Conservation (phyloP, 2,113 vertebrate species). For the Xiphorhynchus elegans region DNA sequence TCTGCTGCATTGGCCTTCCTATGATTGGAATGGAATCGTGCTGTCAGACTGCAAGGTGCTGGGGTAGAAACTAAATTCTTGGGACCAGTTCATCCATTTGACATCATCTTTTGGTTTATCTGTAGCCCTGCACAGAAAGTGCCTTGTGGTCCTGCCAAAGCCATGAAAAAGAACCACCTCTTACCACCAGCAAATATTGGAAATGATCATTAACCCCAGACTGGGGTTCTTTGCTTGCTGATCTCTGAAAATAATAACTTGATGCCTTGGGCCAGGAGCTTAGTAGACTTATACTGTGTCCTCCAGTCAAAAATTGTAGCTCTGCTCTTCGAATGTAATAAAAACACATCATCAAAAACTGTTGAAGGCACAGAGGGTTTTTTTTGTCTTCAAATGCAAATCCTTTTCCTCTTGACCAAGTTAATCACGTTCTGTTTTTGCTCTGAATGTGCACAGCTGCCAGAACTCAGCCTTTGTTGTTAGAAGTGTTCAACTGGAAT, state of each 20-base stretch:
- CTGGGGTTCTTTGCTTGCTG: conserved; percentile 40
- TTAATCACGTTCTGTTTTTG: not conserved
- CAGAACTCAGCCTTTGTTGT: conserved; percentile 1
- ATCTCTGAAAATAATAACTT: conserved; percentile 31
- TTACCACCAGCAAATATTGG: conserved; percentile 50
- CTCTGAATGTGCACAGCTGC: conserved; percentile 16
- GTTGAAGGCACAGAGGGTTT: conserved; percentile 53
- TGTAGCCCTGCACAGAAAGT: not conserved
- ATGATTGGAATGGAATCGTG: conserved; percentile 36
- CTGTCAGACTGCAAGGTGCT: conserved; percentile 56
- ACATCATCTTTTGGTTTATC: conserved; percentile 14
- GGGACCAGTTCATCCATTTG: conserved; percentile 49
- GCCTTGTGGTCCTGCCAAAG: conserved; percentile 43
- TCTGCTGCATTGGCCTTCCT: conserved; percentile 51
- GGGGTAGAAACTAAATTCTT: conserved; percentile 47
- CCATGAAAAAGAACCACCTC: conserved; percentile 9
- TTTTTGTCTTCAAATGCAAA: conserved; percentile 16
- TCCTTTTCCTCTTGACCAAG: conserved; percentile 14
- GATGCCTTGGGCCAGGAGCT: conserved; percentile 65
- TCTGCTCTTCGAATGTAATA: conserved; percentile 68
- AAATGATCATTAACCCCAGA: not conserved
- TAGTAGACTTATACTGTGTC: conserved; percentile 63
- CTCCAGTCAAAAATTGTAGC: conserved; percentile 66
- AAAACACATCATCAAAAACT: conserved; percentile 67
- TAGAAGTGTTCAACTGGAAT: not conserved